phyloP scores from a whole-genome alignment of 2,797 vertebrate species.

The Tapirus indicus region DNA sequence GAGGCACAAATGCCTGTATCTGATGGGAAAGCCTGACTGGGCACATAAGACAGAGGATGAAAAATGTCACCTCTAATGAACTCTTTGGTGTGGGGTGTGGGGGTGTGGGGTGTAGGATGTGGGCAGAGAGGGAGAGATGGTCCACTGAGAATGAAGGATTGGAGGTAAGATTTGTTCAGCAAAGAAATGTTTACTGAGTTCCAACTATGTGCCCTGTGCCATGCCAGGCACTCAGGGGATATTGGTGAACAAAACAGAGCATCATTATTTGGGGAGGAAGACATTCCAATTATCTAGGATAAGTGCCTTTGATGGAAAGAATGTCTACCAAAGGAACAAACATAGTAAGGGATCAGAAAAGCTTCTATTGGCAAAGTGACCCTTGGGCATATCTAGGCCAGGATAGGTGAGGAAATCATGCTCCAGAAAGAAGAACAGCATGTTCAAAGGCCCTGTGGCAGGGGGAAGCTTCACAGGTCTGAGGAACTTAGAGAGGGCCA shows the following conservation, averaged over 20 bases:
- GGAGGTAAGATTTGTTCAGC: not conserved
- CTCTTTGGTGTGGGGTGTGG: not conserved
- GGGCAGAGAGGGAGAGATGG: too few species aligned
- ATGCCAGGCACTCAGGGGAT: not conserved
- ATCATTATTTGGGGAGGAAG: fast-evolving
- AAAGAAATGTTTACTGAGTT: not conserved
- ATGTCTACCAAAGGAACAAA: not conserved
- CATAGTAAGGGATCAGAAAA: not conserved
- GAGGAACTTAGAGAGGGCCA: not conserved
- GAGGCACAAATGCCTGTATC: not conserved
- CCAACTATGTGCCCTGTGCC: too few species aligned
- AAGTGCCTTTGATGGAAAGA: not conserved
- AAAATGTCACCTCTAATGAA: not conserved
- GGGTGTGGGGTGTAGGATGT: not conserved
- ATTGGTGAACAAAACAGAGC: too few species aligned
- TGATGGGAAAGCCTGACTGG: not conserved
- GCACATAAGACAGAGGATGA: fast-evolving
- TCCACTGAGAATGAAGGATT: not conserved
- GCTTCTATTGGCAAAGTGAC: not conserved
- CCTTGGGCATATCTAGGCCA: not conserved
- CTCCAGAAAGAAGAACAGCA: not conserved
- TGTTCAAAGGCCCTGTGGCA: not conserved
- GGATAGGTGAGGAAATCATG: not conserved
- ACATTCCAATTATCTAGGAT: too few species aligned
- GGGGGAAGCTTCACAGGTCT: not conserved